Evolutionary conservation across 1,140 invertebrate genomes (phyloP).

Genomic region (Andricus grossulariae): DNA sequence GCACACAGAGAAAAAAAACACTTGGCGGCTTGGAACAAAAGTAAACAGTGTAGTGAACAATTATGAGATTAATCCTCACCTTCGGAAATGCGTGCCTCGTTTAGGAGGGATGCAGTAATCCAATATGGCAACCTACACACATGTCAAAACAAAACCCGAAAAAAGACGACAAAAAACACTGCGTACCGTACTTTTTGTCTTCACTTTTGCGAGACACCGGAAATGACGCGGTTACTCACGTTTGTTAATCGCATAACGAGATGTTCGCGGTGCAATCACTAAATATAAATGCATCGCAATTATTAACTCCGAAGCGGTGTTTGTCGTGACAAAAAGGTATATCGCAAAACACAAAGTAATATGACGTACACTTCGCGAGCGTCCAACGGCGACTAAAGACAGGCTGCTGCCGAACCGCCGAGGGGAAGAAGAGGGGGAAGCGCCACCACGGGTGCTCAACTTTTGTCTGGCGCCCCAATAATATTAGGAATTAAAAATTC

Average conservation of each 20-base stretch:
- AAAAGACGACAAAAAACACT: constrained; percentile 46
- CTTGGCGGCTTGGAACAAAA: background rate
- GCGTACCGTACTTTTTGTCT: constrained; percentile 59
- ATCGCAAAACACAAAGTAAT: constrained; percentile 36
- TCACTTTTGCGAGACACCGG: constrained; percentile 5
- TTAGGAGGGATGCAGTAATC: constrained; percentile 60
- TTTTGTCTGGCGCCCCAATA: constrained; percentile 14
- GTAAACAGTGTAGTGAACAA: background rate
- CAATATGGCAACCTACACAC: constrained; percentile 68
- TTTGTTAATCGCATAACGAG: constrained; percentile 10
- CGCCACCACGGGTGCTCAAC: constrained; percentile 38
- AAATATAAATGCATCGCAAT: constrained; percentile 20
- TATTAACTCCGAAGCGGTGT: background rate
- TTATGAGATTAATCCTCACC: constrained; percentile 4
- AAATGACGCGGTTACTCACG: constrained; percentile 15
- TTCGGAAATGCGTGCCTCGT: constrained; percentile 40
- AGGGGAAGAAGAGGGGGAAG: constrained; percentile 18
- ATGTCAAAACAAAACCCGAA: constrained; percentile 71
- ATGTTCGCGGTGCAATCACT: background rate
- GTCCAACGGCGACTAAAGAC: constrained; percentile 60
- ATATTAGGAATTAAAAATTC: background rate
- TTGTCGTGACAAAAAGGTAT: constrained; percentile 2
- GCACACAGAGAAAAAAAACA: background rate
- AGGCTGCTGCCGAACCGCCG: constrained; percentile 37
- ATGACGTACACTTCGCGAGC: constrained; percentile 43